Conservation (phyloP, 53 echinoderm and acorn worm species). For the Paelopatides confundens region DNA sequence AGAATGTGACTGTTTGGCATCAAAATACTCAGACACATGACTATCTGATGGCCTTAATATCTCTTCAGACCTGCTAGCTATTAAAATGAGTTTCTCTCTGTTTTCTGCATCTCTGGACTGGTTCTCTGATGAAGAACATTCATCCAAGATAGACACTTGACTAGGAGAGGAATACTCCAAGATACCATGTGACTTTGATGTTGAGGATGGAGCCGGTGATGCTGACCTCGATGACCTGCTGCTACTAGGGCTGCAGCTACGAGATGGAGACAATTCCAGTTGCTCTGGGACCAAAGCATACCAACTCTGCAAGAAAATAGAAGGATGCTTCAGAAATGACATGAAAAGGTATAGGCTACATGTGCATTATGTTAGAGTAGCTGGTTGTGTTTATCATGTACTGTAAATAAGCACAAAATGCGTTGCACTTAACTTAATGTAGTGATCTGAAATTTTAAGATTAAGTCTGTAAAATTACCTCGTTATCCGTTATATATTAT, state of each 20-base stretch:
- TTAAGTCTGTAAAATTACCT: too few species aligned
- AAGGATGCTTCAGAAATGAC: too few species aligned
- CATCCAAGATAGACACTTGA: neutral
- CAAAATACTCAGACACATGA: constrained; percentile 60
- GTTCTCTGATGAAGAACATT: neutral
- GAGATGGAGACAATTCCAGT: constrained; percentile 68
- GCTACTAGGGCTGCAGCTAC: constrained; percentile 39
- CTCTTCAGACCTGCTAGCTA: constrained; percentile 41
- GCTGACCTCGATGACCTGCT: constrained; percentile 52
- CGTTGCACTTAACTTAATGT: too few species aligned
- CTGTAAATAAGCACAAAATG: too few species aligned
- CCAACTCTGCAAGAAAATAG: constrained; percentile 65
- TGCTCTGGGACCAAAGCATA: constrained; percentile 77
- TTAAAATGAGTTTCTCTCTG: neutral
- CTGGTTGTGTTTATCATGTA: too few species aligned
- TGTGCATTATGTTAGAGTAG: too few species aligned
- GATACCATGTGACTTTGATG: constrained; percentile 24
- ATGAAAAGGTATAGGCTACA: too few species aligned
- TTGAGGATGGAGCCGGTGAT: neutral
- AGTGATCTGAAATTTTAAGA: too few species aligned
- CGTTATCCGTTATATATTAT: too few species aligned
- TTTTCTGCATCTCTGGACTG: neutral
- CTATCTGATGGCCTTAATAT: constrained; percentile 61
- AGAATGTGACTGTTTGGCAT: constrained; percentile 35
- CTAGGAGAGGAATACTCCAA: constrained; percentile 31